Evolutionary conservation across 2,797 vertebrate genomes (phyloP), one percentile per base, ranked within the genome.

Genomic region (Buceros bicornis): DNA sequence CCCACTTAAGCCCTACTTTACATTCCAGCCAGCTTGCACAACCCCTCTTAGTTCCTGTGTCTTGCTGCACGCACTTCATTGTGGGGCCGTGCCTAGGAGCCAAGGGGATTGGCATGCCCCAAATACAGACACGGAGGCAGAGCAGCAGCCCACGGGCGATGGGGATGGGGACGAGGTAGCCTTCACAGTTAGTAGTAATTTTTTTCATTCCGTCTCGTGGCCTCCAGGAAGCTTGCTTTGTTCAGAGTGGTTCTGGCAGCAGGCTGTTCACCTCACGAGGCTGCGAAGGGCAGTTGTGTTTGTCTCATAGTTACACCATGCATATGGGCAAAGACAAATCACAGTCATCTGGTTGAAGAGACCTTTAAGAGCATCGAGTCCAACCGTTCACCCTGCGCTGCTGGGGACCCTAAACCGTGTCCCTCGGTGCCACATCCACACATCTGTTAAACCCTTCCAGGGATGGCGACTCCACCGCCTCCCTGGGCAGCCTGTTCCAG

Each of bases 1-100:
- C 94, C 90, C 89, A 93, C 60, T 96, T 95, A 95, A 74, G 67
- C 71, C 74, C 92, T 95, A 82, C 89, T 97, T 97, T 92, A 51
- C 53, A 96, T 97, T 91, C 97, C 37, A 85, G 26, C 74, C 88
- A 82, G 66, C 48, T 76, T 70, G 77, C 73, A 69, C 57, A 83
- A 57, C 40, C 13, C 35, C 43, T 89, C 92, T 91, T 71, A 85
- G 69, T 89, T n/a, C 28, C 35, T 0, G 0, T 78, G 73, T 51
- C 70, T 84, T 89, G 80, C 91, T 84, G 90, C 47, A 51, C 58
- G 92, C 78, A 18, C 20, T 94, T 80, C 74, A 51, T 89, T 89
- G 83, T 97, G 40, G 61, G 0, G 0, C 43, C 80, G 61, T 0
- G 0, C 24, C 58, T 58, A 4, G 14, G 87, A 89, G 37, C 83